Evolutionary conservation across 2,113 vertebrate species (phyloP), one percentile per base, ranked within the genome.

Genomic region (Raja brachyura): DNA sequence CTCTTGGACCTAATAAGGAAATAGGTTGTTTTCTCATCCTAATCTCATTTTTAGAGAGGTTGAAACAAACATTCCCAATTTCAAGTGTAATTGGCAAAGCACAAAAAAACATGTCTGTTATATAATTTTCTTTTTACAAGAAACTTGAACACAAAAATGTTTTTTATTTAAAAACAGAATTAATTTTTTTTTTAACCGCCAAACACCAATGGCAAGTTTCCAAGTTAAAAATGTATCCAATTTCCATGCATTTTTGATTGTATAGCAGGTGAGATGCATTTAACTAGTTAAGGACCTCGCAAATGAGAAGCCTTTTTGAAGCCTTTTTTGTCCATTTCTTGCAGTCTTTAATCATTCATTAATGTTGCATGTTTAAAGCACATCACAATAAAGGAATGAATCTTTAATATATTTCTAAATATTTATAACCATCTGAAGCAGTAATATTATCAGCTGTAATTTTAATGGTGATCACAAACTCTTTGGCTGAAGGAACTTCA

Each of bases 1-100:
- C 99, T 98, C 97, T 96, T 97, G 97, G 97, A 98, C 98, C 97
- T 98, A 98, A 99, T 99, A 99, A 99, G 98, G 97, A 98, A 99
- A 99, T 98, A 97, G 97, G 97, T 98, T 99, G 98, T 98, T 98
- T 99, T 98, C 97, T 97, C 97, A 97, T 97, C 96, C 94, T 97
- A 96, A 96, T 97, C 96, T 97, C 96, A 96, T 97, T 97, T 96
- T 97, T 96, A 97, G 97, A 96, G 95, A 95, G 95, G 95, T 96
- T 95, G 97, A 97, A 97, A 97, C 97, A 98, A 97, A 98, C 97
- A 97, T 96, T 96, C 96, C 96, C 97, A 96, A 97, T 97, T 97
- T 97, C 96, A 94, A 95, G 97, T 97, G 97, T 97, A 97, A 97
- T 96, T 97, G 97, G 97, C 97, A 97, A 97, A 97, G 96, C 97